Percentiles rank a stretch among this genome's conserved stretches.
phyloP scores from a whole-genome alignment of 1,140 invertebrate species.

The Drosophila micromelanica region DNA sequence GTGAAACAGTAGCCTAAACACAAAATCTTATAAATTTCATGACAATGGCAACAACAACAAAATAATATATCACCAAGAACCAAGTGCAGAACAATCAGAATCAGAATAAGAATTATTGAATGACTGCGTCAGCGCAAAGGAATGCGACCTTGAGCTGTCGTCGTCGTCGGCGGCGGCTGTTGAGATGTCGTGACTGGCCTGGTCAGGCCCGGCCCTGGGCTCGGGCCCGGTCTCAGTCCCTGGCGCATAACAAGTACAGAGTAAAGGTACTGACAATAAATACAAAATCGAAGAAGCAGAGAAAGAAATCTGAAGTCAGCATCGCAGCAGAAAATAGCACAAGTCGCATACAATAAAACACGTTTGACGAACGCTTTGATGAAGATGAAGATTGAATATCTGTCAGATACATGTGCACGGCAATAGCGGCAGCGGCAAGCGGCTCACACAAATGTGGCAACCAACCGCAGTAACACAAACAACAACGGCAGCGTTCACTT shows the following conservation, averaged over 20 bases:
- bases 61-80: conserved; percentile 28
- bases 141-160: conserved; percentile 79
- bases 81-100: conserved; percentile 36
- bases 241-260: conserved; percentile 33
- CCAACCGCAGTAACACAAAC: conserved; percentile 22
- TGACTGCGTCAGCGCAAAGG: conserved; percentile 66
- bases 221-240: neutral
- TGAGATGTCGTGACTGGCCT: conserved; percentile 68
- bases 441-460: conserved; percentile 37
- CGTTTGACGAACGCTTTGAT: conserved; percentile 75
- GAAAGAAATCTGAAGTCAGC: conserved; percentile 40
- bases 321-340: conserved; percentile 62
- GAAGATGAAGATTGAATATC: conserved; percentile 80
- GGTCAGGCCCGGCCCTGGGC: conserved; percentile 22
- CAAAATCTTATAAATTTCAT: neutral
- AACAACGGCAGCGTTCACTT: conserved; percentile 61
- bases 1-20: neutral
- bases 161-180: conserved; percentile 39
- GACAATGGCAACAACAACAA: conserved; percentile 11
- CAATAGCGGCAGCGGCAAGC: conserved; percentile 1
- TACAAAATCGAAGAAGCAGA: conserved; percentile 25
- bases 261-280: conserved; percentile 37
- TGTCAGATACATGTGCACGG: conserved; percentile 58
- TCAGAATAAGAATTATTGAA: conserved; percentile 59
- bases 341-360: conserved; percentile 71